Evolutionary conservation across 2,888 invertebrate species (phyloP).

Genomic region (Eugnorisma glareosa): DNA sequence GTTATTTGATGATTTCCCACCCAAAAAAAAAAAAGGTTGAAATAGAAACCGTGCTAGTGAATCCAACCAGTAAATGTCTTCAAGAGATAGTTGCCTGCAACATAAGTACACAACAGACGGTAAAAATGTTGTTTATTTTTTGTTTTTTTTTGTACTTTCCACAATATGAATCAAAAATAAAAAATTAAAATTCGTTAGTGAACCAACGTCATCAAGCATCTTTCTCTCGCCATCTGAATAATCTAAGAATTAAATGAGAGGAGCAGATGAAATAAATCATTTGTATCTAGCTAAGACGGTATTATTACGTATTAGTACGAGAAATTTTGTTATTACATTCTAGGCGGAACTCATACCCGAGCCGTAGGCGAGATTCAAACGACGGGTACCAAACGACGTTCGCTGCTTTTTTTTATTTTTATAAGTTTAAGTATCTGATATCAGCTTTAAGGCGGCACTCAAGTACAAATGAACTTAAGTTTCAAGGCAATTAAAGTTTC

Average conservation of each 20-base stretch:
- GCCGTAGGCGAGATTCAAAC: too few species aligned
- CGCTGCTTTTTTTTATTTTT: too few species aligned
- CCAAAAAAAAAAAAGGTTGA: too few species aligned
- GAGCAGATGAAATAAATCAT: neutral
- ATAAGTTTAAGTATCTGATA: neutral
- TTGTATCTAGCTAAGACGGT: neutral
- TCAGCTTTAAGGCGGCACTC: neutral
- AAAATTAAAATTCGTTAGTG: neutral
- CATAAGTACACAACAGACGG: neutral
- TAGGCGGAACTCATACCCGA: too few species aligned
- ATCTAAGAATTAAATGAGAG: neutral
- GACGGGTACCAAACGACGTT: too few species aligned
- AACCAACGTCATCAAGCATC: neutral
- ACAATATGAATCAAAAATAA: neutral
- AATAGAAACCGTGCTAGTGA: neutral
- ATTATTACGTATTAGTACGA: too few species aligned
- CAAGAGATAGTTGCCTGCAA: neutral
- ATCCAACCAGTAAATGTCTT: neutral
- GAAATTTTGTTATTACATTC: too few species aligned
- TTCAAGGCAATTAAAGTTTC: constrained; percentile 4
- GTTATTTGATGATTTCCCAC: too few species aligned
- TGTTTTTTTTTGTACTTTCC: neutral
- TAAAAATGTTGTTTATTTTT: neutral
- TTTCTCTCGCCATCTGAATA: neutral
- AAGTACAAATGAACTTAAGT: neutral